Evolutionary conservation across 2,113 vertebrate species (phyloP), one percentile per base, ranked within the genome.

Genomic region (Vicugna pacos): DNA sequence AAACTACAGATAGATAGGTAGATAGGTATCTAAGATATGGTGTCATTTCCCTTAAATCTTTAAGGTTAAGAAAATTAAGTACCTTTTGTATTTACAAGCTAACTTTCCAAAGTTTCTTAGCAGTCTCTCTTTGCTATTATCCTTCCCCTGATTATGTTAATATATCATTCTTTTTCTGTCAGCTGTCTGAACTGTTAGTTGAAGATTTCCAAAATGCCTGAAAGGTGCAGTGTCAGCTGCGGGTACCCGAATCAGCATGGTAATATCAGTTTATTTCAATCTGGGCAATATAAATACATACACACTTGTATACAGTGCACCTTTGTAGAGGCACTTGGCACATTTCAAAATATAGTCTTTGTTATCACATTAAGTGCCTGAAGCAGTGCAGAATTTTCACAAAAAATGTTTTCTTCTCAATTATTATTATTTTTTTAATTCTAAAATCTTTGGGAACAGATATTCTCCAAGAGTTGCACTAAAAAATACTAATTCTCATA

Each of bases 151-250:
- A 58, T 1, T 26, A 46, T 94, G 8, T 86, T 98, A 96, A 98
- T 97, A 97, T 62, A 77, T 91, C 97, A 95, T 97, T 96, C 97
- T 97, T 90, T 91, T 85, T n/a, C 60, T 97, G 52, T 67, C 91
- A 98, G 76, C n/a, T 97, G 10, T 93, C 86, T 93, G 10, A 50
- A 85, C 7, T 89, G 19, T 94, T 92, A 93, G 65, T 16, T 95
- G 91, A 98, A 48, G 26, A 93, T 97, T 98, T 98, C 15, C 12
- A 38, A 84, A 98, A 98, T 98, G 80, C 97, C 95, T 86, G 89
- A 96, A 97, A 94, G 83, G 93, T 97, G 50, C 83, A 94, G 62
- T 85, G 84, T 93, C 87, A 93, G 65, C 73, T 97, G 77, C n/a
- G 95, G 93, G 96, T 85, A 97, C 80, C 92, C 84, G 70, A 98